These are phyloP conservation scores for Cladopsammia gracilis DNA, from an alignment of 64 coral and sea anemone genomes.

Conservation along the genomic window DNA sequence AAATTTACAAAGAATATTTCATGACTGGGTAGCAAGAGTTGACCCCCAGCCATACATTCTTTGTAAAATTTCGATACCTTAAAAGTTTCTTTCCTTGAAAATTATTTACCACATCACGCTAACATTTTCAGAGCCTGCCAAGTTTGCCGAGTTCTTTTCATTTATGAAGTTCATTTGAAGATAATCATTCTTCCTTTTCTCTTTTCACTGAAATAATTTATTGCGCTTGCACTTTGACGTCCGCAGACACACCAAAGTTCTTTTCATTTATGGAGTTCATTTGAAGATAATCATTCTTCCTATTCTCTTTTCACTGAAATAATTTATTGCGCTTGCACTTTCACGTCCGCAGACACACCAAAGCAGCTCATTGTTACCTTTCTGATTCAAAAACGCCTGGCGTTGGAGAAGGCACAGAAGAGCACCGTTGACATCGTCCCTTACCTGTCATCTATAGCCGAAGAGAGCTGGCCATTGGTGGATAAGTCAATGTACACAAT, in stretches of 20 bases:
- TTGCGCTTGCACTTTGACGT: neutral
- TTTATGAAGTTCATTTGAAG: too few species aligned
- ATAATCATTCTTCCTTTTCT: neutral
- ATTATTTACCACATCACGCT: too few species aligned
- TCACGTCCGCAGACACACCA: constrained; percentile 2
- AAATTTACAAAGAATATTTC: too few species aligned
- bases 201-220: neutral
- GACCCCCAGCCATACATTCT: too few species aligned
- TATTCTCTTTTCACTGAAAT: neutral
- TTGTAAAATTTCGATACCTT: too few species aligned
- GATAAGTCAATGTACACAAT: constrained; percentile 35
- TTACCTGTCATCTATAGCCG: neutral
- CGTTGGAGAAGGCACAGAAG: neutral
- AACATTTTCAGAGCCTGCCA: too few species aligned
- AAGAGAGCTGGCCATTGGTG: constrained; percentile 6
- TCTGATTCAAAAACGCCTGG: constrained; percentile 46
- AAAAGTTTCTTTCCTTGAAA: too few species aligned
- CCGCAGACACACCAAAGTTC: constrained; percentile 40
- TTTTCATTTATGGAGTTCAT: too few species aligned
- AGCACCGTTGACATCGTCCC: constrained; percentile 44
- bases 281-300: neutral
- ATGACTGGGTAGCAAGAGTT: too few species aligned
- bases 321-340: neutral
- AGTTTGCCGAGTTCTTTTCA: neutral
- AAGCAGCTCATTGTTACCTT: constrained; percentile 32